These are phyloP conservation scores for Phortica okadai DNA, from an alignment of 2,888 invertebrate genomes.

Conservation along the genomic window DNA sequence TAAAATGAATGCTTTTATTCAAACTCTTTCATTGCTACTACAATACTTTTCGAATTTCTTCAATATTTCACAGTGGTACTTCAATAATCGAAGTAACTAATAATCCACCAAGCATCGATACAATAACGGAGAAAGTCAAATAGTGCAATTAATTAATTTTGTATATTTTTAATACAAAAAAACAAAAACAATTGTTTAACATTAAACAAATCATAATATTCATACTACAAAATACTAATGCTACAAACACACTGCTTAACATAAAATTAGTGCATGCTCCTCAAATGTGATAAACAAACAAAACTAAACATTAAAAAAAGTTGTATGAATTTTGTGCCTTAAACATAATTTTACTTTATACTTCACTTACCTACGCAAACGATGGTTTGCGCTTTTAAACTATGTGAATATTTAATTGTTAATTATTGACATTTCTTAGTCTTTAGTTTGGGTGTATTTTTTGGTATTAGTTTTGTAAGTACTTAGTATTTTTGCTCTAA, in stretches of 20 bases:
- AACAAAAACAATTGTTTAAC: not conserved
- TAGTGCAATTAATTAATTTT: slow-evolving; percentile 42
- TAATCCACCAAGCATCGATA: slow-evolving; percentile 60
- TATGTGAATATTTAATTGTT: no score
- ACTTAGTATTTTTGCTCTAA: no score
- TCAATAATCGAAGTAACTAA: slow-evolving; percentile 62
- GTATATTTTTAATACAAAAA: not conserved
- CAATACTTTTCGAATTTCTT: slow-evolving; percentile 51
- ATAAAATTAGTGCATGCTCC: not conserved
- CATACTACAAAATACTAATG: not conserved
- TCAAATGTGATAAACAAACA: slow-evolving; percentile 8
- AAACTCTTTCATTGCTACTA: slow-evolving; percentile 40
- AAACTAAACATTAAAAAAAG: not conserved
- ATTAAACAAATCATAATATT: no score
- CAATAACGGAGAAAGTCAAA: slow-evolving; percentile 70
- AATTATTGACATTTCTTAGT: no score
- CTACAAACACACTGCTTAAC: not conserved
- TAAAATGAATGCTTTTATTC: not conserved
- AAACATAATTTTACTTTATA: not conserved
- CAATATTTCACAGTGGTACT: slow-evolving; percentile 68
- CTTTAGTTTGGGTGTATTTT: no score
- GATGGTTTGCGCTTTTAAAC: no score
- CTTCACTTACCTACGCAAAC: no score
- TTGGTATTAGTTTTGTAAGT: no score
- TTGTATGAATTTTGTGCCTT: not conserved